Evolutionary conservation across 2,113 vertebrate genomes (phyloP).

Genomic region (Mesembrinibis cayennensis): DNA sequence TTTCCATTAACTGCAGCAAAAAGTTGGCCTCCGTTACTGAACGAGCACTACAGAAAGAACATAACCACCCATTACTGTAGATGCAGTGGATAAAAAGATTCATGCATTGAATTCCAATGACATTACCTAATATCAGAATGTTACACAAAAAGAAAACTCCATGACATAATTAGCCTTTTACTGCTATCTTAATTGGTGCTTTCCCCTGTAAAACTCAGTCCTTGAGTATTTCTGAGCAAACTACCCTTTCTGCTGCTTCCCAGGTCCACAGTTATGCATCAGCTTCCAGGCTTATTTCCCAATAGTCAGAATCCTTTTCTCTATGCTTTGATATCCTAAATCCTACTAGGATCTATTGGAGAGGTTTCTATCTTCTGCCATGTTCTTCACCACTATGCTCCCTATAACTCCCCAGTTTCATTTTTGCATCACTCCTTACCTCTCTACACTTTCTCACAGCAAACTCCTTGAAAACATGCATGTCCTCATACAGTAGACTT

Average conservation of each 20-base stretch:
- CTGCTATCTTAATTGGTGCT: not conserved
- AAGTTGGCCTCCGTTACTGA: conserved; percentile 92
- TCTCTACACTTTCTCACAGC: conserved; percentile 86
- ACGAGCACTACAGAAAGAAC: conserved; percentile 80
- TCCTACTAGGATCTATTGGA: not conserved
- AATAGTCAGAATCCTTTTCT: not conserved
- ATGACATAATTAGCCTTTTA: not conserved
- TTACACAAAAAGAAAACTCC: not conserved
- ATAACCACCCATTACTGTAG: not conserved
- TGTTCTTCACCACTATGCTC: not conserved
- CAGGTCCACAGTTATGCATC: not conserved
- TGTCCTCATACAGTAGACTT: conserved; percentile 90
- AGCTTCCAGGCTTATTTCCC: not conserved
- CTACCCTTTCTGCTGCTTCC: not conserved
- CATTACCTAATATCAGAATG: not conserved
- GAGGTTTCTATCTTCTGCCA: not conserved
- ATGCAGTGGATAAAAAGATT: not conserved
- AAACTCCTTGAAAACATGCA: conserved; percentile 87
- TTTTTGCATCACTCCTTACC: conserved; percentile 71
- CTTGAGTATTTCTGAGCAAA: not conserved
- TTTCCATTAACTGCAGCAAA: conserved; percentile 92
- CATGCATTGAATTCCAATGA: not conserved
- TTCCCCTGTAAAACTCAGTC: not conserved
- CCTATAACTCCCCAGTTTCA: not conserved
- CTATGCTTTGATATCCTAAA: not conserved